These are phyloP conservation scores for Acanthopagrus latus DNA, from an alignment of 2,797 vertebrate genomes.

Conservation along the genomic window DNA sequence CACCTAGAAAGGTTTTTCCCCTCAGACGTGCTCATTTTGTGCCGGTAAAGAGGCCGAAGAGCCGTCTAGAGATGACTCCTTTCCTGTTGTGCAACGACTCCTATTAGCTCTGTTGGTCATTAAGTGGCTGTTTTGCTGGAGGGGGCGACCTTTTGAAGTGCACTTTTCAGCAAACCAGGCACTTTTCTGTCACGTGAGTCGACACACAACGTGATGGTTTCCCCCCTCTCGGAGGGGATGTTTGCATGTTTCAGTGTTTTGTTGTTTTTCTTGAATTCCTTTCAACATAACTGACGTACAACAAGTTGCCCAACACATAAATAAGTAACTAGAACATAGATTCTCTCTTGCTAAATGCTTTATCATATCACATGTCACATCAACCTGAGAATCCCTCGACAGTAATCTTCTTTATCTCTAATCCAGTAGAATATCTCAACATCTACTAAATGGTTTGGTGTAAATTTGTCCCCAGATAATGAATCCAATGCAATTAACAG, in stretches of 20 bases:
- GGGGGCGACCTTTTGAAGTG: slow-evolving; percentile 23
- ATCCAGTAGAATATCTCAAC: too few relatives aligned
- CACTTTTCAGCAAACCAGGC: neutral
- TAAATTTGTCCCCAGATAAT: too few relatives aligned
- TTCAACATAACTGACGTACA: neutral
- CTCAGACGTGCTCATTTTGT: slow-evolving; percentile 20
- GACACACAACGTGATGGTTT: neutral
- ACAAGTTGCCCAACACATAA: neutral
- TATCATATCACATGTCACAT: neutral
- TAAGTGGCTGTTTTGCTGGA: slow-evolving; percentile 16
- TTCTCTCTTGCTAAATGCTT: too few relatives aligned
- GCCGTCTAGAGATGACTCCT: slow-evolving; percentile 16
- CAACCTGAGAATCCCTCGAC: too few relatives aligned
- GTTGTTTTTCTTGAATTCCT: neutral
- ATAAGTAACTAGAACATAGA: neutral
- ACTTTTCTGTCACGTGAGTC: neutral
- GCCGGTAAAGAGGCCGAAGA: neutral
- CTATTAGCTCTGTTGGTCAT: slow-evolving; percentile 37
- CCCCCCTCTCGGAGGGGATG: neutral
- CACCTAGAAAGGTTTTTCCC: neutral
- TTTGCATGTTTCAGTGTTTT: neutral
- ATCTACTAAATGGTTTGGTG: too few relatives aligned
- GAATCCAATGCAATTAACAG: too few relatives aligned
- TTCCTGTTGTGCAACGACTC: slow-evolving; percentile 34
- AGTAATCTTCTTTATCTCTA: too few relatives aligned